These are phyloP conservation scores for Ochropleura leucogaster DNA, from an alignment of 2,888 invertebrate genomes.

Conservation along the genomic window DNA sequence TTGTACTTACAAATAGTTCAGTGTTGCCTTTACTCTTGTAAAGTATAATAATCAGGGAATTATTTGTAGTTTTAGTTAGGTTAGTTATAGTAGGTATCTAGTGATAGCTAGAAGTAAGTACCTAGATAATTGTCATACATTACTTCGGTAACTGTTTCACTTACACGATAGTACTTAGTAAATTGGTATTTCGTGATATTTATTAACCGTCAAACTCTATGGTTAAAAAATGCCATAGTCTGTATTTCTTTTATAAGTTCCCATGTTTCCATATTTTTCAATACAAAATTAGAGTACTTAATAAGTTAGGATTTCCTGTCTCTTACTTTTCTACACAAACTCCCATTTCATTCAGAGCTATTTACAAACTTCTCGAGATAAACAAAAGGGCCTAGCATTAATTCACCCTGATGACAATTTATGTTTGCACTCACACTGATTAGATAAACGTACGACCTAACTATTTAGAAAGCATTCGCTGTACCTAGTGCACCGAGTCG, in stretches of 20 bases:
- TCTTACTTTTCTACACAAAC: not conserved
- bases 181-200: not conserved
- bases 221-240: not conserved
- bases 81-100: not conserved
- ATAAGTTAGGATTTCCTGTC: too few species aligned
- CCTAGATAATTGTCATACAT: not conserved
- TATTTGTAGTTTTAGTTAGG: not conserved
- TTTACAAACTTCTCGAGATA: conserved; percentile 25
- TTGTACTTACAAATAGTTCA: too few species aligned
- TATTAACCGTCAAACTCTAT: not conserved
- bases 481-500: conserved; percentile 66
- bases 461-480: conserved; percentile 80
- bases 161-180: not conserved
- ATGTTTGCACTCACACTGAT: conserved; percentile 46
- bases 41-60: not conserved
- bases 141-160: conserved; percentile 1
- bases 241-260: not conserved
- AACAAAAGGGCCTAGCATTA: conserved; percentile 31
- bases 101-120: not conserved
- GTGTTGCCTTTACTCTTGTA: too few species aligned
- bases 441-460: conserved; percentile 57
- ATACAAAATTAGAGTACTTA: too few species aligned
- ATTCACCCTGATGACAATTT: conserved; percentile 51
- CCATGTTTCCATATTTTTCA: not conserved
- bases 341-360: conserved; percentile 9